Conservation (phyloP, 2,888 invertebrate genomes). For the Drepana falcataria region DNA sequence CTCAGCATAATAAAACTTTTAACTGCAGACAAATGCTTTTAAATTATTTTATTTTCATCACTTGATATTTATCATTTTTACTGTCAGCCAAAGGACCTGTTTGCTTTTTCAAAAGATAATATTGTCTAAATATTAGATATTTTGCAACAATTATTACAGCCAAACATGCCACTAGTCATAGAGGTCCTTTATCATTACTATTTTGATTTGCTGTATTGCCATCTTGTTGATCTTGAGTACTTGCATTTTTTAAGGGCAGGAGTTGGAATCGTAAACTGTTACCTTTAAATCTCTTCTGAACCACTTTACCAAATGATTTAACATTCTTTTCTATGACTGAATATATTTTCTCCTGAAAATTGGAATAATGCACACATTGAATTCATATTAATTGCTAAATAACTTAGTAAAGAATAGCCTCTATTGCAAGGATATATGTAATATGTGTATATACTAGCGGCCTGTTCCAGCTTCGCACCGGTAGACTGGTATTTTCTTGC, state of each 20-base stretch:
- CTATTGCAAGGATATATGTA: too few relatives aligned
- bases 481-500: too few relatives aligned
- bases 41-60: slow-evolving; percentile 4
- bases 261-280: slow-evolving; percentile 81
- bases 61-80: slow-evolving; percentile 3
- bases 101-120: slow-evolving; percentile 28
- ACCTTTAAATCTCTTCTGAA: slow-evolving; percentile 82
- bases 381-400: not conserved
- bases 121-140: slow-evolving; percentile 48
- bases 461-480: too few relatives aligned
- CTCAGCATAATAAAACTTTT: too few relatives aligned
- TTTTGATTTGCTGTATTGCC: slow-evolving; percentile 24
- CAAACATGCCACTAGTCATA: slow-evolving; percentile 61
- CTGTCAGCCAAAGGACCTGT: not conserved
- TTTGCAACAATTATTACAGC: slow-evolving; percentile 44
- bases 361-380: slow-evolving; percentile 1
- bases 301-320: slow-evolving; percentile 72
- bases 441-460: too few relatives aligned
- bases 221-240: slow-evolving; percentile 20
- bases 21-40: too few relatives aligned
- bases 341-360: slow-evolving; percentile 79
- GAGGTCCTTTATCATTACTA: slow-evolving; percentile 44
- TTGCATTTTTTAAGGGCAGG: slow-evolving; percentile 60
- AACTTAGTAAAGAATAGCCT: too few relatives aligned
- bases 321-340: slow-evolving; percentile 74